A percentile compares a stretch with the other conserved stretches of the same genome.
Evolutionary conservation across 2,797 vertebrate genomes (phyloP).

Genomic region (Scleropages formosus): DNA sequence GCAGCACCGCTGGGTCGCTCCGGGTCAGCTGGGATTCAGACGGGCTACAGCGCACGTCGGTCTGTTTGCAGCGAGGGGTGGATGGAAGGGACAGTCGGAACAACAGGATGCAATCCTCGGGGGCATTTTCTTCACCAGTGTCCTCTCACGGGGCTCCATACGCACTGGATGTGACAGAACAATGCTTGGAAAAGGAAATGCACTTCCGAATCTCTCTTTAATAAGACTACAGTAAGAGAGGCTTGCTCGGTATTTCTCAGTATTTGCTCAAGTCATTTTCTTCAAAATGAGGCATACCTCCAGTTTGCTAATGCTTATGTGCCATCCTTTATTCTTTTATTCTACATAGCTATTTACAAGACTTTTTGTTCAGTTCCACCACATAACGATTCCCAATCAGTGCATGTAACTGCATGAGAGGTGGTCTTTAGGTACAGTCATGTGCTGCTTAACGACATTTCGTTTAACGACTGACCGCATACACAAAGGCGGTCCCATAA

Average conservation of each 20-base stretch:
- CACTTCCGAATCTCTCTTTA: slow-evolving; percentile 5
- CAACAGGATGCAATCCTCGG: background rate
- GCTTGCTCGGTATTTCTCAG: slow-evolving; percentile 12
- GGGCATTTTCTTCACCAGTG: background rate
- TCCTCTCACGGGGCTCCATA: background rate
- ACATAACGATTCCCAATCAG: background rate
- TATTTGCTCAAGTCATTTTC: background rate
- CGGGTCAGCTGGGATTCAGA: background rate
- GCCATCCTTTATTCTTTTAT: slow-evolving; percentile 22
- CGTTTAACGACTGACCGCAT: too few species aligned
- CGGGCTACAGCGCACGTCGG: background rate
- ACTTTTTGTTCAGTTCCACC: slow-evolving; percentile 10
- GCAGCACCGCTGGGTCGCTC: background rate
- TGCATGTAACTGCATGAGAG: too few species aligned
- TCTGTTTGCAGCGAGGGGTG: background rate
- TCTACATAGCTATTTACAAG: slow-evolving; percentile 14
- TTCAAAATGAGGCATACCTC: background rate
- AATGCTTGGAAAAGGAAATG: background rate
- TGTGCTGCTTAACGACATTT: too few species aligned
- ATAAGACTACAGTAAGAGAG: background rate
- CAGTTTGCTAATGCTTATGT: background rate
- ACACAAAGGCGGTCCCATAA: too few species aligned
- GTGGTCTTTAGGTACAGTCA: too few species aligned
- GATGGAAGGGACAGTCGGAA: background rate
- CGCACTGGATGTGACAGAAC: background rate